phyloP scores from a whole-genome alignment of 2,113 vertebrate species.

The Scopus umbretta region DNA sequence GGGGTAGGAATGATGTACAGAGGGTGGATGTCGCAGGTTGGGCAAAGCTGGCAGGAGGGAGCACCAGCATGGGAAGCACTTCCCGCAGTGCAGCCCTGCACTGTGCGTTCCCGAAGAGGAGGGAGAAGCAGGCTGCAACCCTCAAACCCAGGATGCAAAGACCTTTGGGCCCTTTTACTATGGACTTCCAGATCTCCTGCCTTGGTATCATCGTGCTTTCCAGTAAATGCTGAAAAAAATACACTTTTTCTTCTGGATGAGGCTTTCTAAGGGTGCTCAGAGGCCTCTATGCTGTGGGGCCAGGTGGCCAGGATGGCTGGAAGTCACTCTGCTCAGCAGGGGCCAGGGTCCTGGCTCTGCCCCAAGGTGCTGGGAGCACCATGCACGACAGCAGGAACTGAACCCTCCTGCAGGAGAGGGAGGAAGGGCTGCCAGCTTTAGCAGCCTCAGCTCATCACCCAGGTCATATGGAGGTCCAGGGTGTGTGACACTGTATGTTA shows the following conservation, averaged over 20 bases:
- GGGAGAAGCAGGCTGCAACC: not conserved
- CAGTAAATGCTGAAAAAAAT: not conserved
- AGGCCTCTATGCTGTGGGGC: not conserved
- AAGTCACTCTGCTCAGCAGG: not conserved
- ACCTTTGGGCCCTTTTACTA: not conserved
- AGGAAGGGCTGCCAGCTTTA: not conserved
- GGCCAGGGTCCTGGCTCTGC: not conserved
- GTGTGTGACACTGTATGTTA: not conserved
- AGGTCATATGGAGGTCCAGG: not conserved
- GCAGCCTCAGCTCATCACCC: accelerated
- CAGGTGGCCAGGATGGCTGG: not conserved
- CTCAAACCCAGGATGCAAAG: not conserved
- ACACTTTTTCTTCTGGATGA: accelerated
- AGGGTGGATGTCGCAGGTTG: not conserved
- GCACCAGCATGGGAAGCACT: not conserved
- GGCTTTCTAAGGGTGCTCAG: not conserved
- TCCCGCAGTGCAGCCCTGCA: not conserved
- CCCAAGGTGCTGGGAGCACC: not conserved
- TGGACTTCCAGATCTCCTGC: not conserved
- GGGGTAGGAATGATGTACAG: not conserved
- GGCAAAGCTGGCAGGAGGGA: not conserved
- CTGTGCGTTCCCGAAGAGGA: accelerated
- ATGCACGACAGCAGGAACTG: not conserved
- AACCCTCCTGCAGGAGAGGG: not conserved
- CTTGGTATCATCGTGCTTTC: not conserved